Evolutionary conservation across 1,140 invertebrate genomes (phyloP).

Genomic region (Solenopsis fugax): DNA sequence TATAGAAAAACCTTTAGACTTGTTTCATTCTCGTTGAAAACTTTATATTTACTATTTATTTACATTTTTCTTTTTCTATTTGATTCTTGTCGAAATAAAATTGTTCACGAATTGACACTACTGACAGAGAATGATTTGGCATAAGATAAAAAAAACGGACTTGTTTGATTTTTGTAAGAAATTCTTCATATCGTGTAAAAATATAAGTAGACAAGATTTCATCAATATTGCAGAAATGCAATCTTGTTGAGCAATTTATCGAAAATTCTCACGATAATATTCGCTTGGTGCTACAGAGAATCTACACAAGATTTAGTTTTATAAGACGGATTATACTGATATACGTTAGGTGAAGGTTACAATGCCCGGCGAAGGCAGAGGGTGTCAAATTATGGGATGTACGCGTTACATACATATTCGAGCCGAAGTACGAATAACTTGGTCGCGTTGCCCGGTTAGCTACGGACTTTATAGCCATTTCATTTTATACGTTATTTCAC

Average conservation of each 20-base stretch:
- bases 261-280: slow-evolving; percentile 14
- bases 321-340: slow-evolving; percentile 74
- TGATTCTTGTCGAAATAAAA: too few species aligned
- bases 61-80: too few species aligned
- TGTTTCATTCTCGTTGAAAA: too few species aligned
- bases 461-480: slow-evolving; percentile 76
- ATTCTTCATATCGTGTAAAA: too few species aligned
- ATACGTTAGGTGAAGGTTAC: slow-evolving; percentile 62
- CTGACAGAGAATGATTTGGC: too few species aligned
- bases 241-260: slow-evolving; percentile 32
- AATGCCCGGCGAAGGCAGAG: slow-evolving; percentile 40
- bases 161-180: too few species aligned
- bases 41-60: too few species aligned
- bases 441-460: slow-evolving; percentile 50
- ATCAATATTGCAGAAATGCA: slow-evolving; percentile 8
- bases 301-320: slow-evolving; percentile 63
- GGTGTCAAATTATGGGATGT: slow-evolving; percentile 75
- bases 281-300: slow-evolving; percentile 3
- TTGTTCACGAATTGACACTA: too few species aligned
- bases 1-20: too few species aligned
- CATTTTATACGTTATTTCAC: slow-evolving; percentile 78
- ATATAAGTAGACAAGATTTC: not conserved
- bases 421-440: slow-evolving; percentile 72
- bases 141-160: too few species aligned
- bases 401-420: slow-evolving; percentile 60